A percentile compares a stretch with the other conserved stretches of the same genome.
These are phyloP conservation scores for Leptinotarsa rubiginosa DNA, from an alignment of 2,888 invertebrate species.

Conservation along the genomic window DNA sequence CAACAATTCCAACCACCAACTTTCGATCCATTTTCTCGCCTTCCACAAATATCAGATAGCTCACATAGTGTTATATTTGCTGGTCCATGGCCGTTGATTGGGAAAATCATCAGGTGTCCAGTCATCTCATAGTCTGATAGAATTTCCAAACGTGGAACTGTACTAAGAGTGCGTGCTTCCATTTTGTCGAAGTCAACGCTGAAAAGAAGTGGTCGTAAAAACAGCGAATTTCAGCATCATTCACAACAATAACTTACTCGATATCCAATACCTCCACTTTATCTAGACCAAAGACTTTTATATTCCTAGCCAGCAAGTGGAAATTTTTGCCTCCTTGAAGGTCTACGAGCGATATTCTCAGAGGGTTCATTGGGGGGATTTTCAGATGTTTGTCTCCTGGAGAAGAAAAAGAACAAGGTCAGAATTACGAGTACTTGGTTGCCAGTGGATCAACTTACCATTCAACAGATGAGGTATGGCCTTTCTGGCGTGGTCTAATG, in stretches of 20 bases:
- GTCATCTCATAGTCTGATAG: constrained; percentile 75
- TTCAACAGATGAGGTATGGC: constrained; percentile 41
- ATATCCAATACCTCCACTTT: constrained; percentile 16
- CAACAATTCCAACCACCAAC: too few relatives aligned
- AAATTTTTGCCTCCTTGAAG: constrained; percentile 62
- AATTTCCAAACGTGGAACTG: constrained; percentile 23
- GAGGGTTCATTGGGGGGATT: constrained; percentile 73
- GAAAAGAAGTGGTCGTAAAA: not conserved
- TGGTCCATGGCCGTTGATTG: constrained; percentile 75
- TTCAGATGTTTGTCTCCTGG: constrained; percentile 62
- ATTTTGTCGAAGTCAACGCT: constrained; percentile 26
- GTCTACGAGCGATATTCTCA: constrained; percentile 71
- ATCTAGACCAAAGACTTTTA: constrained; percentile 39
- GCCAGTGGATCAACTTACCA: constrained; percentile 29
- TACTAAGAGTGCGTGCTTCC: constrained; percentile 22
- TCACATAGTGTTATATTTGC: constrained; percentile 76
- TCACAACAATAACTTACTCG: constrained; percentile 24
- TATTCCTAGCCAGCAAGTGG: constrained; percentile 23
- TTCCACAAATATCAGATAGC: constrained; percentile 25
- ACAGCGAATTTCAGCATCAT: too few relatives aligned
- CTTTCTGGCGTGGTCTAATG: constrained; percentile 31
- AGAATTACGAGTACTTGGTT: too few relatives aligned
- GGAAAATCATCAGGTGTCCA: constrained; percentile 74
- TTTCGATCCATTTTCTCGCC: too few relatives aligned
- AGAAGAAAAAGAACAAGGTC: too few relatives aligned